Evolutionary conservation across 2,797 vertebrate species (phyloP).

Genomic region (Amblyraja radiata): DNA sequence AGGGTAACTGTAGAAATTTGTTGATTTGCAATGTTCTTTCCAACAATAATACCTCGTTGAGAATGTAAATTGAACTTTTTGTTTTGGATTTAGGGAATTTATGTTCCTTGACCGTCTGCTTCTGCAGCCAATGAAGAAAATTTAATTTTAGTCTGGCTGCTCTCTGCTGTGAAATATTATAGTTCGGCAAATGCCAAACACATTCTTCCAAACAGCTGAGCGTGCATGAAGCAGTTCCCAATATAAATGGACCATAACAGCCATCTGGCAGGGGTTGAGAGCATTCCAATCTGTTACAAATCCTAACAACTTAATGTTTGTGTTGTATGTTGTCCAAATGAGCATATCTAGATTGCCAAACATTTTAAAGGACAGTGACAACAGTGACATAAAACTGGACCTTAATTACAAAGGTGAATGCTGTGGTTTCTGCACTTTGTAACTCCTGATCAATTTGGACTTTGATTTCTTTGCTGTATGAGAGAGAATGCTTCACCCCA

Average conservation of each 20-base stretch:
- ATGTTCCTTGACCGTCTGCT: background rate
- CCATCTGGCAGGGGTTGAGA: background rate
- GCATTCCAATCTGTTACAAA: background rate
- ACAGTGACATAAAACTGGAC: background rate
- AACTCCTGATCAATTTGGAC: background rate
- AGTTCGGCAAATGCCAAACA: background rate
- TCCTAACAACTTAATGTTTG: too few species aligned
- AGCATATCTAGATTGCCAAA: background rate
- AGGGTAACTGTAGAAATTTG: background rate
- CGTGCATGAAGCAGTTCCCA: background rate
- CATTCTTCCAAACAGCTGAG: background rate
- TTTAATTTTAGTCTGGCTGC: background rate
- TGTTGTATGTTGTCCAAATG: background rate
- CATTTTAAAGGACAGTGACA: background rate
- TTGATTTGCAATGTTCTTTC: background rate
- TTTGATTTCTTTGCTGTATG: background rate
- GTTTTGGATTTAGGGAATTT: background rate
- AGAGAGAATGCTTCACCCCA: background rate
- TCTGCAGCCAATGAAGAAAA: background rate
- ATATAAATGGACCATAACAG: conserved; percentile 9
- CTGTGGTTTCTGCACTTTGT: background rate
- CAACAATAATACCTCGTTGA: background rate
- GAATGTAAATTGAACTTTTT: background rate
- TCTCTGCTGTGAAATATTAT: background rate
- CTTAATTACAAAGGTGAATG: background rate